phyloP scores from a whole-genome alignment of 2,888 invertebrate genomes.

The Yponomeuta sedellus region DNA sequence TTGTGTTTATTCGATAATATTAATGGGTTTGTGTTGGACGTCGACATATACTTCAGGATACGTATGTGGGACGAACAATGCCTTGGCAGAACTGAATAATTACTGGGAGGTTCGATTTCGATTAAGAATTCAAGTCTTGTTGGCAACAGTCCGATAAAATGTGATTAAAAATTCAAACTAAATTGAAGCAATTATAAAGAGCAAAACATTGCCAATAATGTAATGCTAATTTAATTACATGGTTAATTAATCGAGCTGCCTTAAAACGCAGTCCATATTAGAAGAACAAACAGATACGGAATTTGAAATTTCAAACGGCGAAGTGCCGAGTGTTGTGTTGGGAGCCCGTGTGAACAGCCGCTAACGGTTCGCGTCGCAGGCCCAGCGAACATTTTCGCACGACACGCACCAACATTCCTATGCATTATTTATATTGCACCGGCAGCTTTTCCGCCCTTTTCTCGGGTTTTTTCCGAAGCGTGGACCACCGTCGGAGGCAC shows the following conservation, averaged over 20 bases:
- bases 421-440: conserved; percentile 61
- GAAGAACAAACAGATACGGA: not conserved
- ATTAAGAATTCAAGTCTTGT: not conserved
- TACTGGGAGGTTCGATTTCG: not conserved
- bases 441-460: conserved; percentile 60
- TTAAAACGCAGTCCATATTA: not conserved
- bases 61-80: conserved; percentile 1
- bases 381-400: conserved; percentile 54
- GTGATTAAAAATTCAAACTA: not conserved
- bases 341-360: conserved; percentile 24
- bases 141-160: not conserved
- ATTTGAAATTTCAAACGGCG: not conserved
- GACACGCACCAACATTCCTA: conserved; percentile 48
- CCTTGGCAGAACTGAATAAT: not conserved
- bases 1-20: conserved; percentile 12
- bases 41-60: not conserved
- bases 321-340: not conserved
- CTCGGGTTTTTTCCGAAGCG: conserved; percentile 44
- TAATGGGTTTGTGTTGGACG: not conserved
- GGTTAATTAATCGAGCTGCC: not conserved
- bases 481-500: conserved; percentile 26
- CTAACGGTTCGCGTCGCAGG: conserved; percentile 36
- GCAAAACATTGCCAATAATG: not conserved
- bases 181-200: not conserved
- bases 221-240: conserved; percentile 2